Conservation (phyloP, 1,140 invertebrate species). For the Aphelenchoides avenae region DNA sequence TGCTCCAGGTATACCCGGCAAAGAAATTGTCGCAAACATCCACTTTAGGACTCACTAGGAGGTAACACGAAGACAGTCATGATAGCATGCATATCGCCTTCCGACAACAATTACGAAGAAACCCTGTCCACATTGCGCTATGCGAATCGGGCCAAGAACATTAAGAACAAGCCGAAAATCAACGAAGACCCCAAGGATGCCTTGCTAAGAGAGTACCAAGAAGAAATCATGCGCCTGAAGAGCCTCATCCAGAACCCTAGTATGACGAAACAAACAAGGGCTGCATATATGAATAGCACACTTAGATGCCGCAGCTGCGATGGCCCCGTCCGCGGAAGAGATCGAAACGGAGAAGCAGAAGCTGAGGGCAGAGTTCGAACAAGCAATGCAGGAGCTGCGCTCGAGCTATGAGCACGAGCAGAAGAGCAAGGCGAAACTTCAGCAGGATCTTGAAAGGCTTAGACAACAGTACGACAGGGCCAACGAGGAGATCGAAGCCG, state of each 20-base stretch:
- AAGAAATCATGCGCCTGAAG: slow-evolving; percentile 47
- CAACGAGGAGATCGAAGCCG: slow-evolving; percentile 60
- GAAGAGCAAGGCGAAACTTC: slow-evolving; percentile 65
- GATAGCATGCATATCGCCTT: slow-evolving; percentile 83
- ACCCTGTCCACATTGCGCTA: slow-evolving; percentile 85
- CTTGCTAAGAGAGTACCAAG: slow-evolving; percentile 77
- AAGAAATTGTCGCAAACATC: slow-evolving; percentile 9
- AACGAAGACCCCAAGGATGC: slow-evolving; percentile 93
- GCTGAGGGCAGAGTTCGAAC: slow-evolving; percentile 62
- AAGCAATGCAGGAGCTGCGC: slow-evolving; percentile 64
- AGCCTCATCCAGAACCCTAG: slow-evolving; percentile 34
- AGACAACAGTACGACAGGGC: slow-evolving; percentile 66
- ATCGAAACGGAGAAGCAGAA: slow-evolving; percentile 62
- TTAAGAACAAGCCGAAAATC: slow-evolving; percentile 88
- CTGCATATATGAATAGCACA: background rate
- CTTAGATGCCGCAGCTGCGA: background rate
- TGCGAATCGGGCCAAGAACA: slow-evolving; percentile 87
- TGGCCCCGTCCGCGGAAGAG: slow-evolving; percentile 23
- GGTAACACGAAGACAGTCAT: slow-evolving; percentile 94
- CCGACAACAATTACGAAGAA: slow-evolving; percentile 77
- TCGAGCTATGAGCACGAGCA: slow-evolving; percentile 66
- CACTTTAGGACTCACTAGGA: slow-evolving; percentile 73
- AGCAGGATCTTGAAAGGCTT: slow-evolving; percentile 65
- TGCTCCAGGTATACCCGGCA: slow-evolving; percentile 70
- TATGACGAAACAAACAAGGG: background rate